Base-by-base conservation (phyloP, 2,113 vertebrate species). In the Vulpes lagopus region DNA sequence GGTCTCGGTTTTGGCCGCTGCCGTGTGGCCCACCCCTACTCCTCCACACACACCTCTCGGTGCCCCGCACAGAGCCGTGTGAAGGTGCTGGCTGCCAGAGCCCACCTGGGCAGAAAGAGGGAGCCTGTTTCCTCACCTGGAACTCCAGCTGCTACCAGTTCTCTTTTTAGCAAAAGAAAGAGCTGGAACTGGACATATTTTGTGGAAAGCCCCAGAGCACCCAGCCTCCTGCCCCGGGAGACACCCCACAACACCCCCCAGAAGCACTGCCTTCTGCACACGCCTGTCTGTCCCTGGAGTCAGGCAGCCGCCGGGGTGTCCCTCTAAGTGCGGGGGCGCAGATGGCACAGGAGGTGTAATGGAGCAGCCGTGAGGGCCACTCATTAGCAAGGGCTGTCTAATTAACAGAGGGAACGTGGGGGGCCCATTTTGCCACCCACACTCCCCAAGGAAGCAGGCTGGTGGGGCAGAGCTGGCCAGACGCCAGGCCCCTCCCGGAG, bases 241-340 rank as follows among this genome's bases (percentile, higher is more conserved):
- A 74, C 3, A 11, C 83, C 55, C 14, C 7, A 43, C 57, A n/a
- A 8, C 1, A 1, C 60, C 65, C 53, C 64, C 60, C 94, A 71
- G 79, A 62, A 92, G 59, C 0, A 2, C 67, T 0, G 17, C 81
- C 67, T 89, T 74, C 95, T 7, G 14, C 23, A 32, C 5, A 3
- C 1, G 8, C n/a, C 73, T 67, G 43, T 43, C 38, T 60, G n/a
- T 12, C 23, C 73, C 3, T 4, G 73, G 51, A 85, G 92, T 57
- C 64, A 30, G 85, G 95, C 64, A 22, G 14, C 91, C 78, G 55
- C 80, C 2, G 0, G 95, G 79, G 92, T 96, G 79, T 94, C 94
- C 95, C 89, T 19, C 1, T 94, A 83, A 92, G 97, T 95, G 97
- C 96, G 4, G 20, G 88, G 93, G 89, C 73, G 0, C 97, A 98